Evolutionary conservation across 1,140 invertebrate genomes (phyloP), one percentile per base, ranked within the genome.

Genomic region (Argopecten irradians): DNA sequence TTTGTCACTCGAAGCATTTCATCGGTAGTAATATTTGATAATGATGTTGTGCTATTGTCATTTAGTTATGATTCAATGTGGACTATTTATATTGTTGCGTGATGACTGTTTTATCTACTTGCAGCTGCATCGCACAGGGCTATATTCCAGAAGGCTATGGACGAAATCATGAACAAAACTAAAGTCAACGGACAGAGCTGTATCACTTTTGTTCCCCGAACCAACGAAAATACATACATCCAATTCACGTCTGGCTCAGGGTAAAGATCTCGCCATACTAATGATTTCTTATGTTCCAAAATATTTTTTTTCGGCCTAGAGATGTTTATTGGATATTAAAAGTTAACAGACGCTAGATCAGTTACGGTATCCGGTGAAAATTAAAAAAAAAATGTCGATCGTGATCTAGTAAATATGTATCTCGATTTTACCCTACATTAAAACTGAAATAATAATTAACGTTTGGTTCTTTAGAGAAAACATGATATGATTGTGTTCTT

Each of bases 131-230:
- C 87, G 14, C 89, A 91, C 9, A 85, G 89, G 22, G 85, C 88
- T 35, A 85, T 92, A 19, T 92, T 93, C 71, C 82, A 90, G 16
- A 86, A 91, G 43, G 91, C 92, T 35, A 93, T 93, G 92, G 82
- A 88, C 0, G 90, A 91, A 88, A 93, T 93, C 28, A 91, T 92
- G 86, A 84, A 86, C 19, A 88, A 86, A 83, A 93, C 92, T 8
- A 90, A 85, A 86, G 92, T 93, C 13, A 91, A 92, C 39, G 92
- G 92, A 36, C 90, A 91, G 83, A 92, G 88, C 43, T 93, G 92
- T 41, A 92, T 93, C 34, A 82, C 91, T 9, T 93, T 93, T 41
- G 85, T 89, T 82, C 89, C 90, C 19, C 86, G 89, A 34, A 82
- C 71, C 43, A 43, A 14, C 0, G 86, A 92, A 71, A 13, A 36